Evolutionary conservation across 2,888 invertebrate species (phyloP), one percentile per base, ranked within the genome.

Genomic region (Cynaeus angustus): DNA sequence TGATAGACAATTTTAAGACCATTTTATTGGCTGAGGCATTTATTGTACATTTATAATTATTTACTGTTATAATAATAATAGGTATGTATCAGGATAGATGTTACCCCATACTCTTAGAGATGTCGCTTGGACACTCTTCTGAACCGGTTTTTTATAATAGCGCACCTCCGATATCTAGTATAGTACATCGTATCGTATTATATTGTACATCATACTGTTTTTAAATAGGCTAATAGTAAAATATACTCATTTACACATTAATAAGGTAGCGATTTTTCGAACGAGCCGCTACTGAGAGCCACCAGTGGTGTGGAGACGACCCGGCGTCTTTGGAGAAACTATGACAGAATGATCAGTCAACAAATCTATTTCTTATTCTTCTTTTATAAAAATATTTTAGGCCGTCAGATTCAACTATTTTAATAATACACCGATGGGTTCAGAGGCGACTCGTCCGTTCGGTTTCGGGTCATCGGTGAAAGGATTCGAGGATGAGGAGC

Each of bases 11-110:
- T 80, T 82, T 82, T 83, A 82, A 83, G 79, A 83, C 83, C 82
- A 82, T 81, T 84, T 82, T 85, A 85, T 84, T 85, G 85, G 84
- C 84, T 85, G 85, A 85, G 85, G 85, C 85, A 84, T 84, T 84
- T 84, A 85, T 85, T 84, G 84, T 85, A 85, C 85, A 85, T 84
- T 84, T 83, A 85, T 83, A 83, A 82, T 84, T 80, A 82, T 82
- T 84, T 83, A 83, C 82, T 81, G 81, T 83, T 84, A 84, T 82
- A 84, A 83, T 83, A 84, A 83, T 83, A 84, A 67, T 67, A 67
- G 67, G 67, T 84, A 83, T 80, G 80, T 83, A 79, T 83, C 79
- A 81, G 80, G 79, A 81, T 82, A 82, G 82, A 82, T 83, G 79
- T 82, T 79, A 82, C 82, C 82, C 81, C 83, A 82, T 82, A 82